Evolutionary conservation across 37 sponge, comb jelly and placozoan genomes (phyloP), one percentile per base, ranked within the genome.

Genomic region (Dysidea cf. avara): DNA sequence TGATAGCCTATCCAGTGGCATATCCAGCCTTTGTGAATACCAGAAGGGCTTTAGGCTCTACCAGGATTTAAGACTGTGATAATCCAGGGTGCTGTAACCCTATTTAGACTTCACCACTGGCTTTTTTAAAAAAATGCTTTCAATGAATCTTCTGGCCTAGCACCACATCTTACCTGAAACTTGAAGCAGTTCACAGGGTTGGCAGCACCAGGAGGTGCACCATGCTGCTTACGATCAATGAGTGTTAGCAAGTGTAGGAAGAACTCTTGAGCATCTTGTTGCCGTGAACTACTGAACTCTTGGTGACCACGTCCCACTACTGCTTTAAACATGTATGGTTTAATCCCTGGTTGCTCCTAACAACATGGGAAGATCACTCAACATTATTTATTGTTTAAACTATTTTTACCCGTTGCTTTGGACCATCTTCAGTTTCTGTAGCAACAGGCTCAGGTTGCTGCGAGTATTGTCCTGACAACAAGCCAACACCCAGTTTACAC

Each of bases 221-320:
- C 48, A 0, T 63, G 35, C 56, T 92, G 68, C 18, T 62, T 65
- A 47, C 75, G 62, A 49, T 90, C 91, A 46, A 95, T 79, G 38
- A 64, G 25, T 28, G 53, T 24, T 32, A 95, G 71, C 35, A 95
- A 57, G 47, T 95, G 88, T 18, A 95, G 79, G 57, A 90, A 76
- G 68, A 81, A 95, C 73, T 95, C 96, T 39, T 80, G 83, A 17
- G 91, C 91, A 72, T 95, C 96, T 75, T 88, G 89, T 65, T 95
- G 96, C 48, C 88, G 57, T 51, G 38, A 69, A 13, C 88, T 78
- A 52, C 87, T 83, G 74, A 95, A 95, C 82, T 95, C 96, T 35
- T 75, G 68, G 63, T 95, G 96, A 22, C 86, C 96, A 32, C 53
- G 46, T 6, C 96, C 96, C 36, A 95, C 69, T 50, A 95, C 58